Percentiles rank a stretch among this genome's conserved stretches.
These are phyloP conservation scores for Xanthia togata DNA, from an alignment of 2,888 invertebrate species.

Conservation along the genomic window DNA sequence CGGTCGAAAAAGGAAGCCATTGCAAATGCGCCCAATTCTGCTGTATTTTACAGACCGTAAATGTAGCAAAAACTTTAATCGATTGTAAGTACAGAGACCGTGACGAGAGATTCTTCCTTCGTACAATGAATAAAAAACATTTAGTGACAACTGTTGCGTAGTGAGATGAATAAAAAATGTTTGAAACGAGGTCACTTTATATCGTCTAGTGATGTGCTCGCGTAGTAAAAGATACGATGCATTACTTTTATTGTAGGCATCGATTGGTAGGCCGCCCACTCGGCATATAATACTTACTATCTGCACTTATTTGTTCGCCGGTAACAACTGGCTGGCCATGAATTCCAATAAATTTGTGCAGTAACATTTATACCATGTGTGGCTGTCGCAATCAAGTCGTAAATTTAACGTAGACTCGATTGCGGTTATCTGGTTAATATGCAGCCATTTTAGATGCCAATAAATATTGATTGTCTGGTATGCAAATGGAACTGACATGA, in stretches of 20 bases:
- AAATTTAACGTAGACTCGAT: slow-evolving; percentile 57
- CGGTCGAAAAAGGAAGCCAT: slow-evolving; percentile 72
- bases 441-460: slow-evolving; percentile 61
- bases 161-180: slow-evolving; percentile 73
- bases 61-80: slow-evolving; percentile 70
- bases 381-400: slow-evolving; percentile 62
- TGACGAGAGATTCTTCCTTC: slow-evolving; percentile 67
- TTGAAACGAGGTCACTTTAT: slow-evolving; percentile 74
- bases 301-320: slow-evolving; percentile 65
- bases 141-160: slow-evolving; percentile 63
- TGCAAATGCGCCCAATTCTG: slow-evolving; percentile 70
- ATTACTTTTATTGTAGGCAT: slow-evolving; percentile 61
- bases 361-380: slow-evolving; percentile 58
- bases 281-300: slow-evolving; percentile 56
- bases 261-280: slow-evolving; percentile 63
- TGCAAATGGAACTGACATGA: slow-evolving; percentile 53
- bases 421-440: slow-evolving; percentile 61
- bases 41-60: slow-evolving; percentile 66
- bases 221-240: slow-evolving; percentile 62
- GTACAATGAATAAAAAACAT: slow-evolving; percentile 59
- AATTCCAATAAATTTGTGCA: slow-evolving; percentile 71
- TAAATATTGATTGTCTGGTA: slow-evolving; percentile 53
- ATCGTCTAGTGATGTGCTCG: slow-evolving; percentile 68
- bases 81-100: slow-evolving; percentile 68
- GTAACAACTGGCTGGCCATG: slow-evolving; percentile 72